Evolutionary conservation across 2,797 vertebrate species (phyloP).

Genomic region (Sitta carolinensis): DNA sequence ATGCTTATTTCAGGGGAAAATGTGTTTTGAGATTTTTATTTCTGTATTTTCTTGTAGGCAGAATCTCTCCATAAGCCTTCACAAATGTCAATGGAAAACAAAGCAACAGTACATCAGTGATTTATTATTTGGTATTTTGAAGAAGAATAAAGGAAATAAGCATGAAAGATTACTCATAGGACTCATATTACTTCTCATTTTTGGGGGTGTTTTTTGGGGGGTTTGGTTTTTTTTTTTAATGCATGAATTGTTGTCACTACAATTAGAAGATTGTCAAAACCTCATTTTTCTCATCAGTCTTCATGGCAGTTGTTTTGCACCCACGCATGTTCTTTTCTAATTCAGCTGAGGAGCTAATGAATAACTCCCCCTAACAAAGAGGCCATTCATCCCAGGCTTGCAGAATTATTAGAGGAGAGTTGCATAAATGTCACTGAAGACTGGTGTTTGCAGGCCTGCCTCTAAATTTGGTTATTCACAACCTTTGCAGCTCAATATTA

Average conservation of each 20-base stretch:
- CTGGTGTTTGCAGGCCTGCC: slow-evolving; percentile 75
- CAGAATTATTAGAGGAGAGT: slow-evolving; percentile 81
- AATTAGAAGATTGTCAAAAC: slow-evolving; percentile 74
- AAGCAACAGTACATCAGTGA: not conserved
- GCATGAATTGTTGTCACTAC: slow-evolving; percentile 66
- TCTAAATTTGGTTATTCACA: slow-evolving; percentile 83
- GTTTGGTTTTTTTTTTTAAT: not conserved
- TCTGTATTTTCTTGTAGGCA: slow-evolving; percentile 42
- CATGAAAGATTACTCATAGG: slow-evolving; percentile 9
- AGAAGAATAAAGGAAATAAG: slow-evolving; percentile 27
- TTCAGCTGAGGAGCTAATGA: slow-evolving; percentile 78
- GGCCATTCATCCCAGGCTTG: slow-evolving; percentile 76
- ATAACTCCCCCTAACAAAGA: slow-evolving; percentile 81
- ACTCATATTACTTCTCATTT: not conserved
- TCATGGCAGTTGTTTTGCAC: slow-evolving; percentile 67
- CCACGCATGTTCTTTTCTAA: slow-evolving; percentile 72
- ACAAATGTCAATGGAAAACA: slow-evolving; percentile 49
- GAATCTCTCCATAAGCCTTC: slow-evolving; percentile 25
- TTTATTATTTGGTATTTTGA: slow-evolving; percentile 40
- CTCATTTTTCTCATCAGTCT: slow-evolving; percentile 72
- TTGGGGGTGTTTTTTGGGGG: not conserved
- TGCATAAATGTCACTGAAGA: slow-evolving; percentile 77
- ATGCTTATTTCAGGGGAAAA: slow-evolving; percentile 39
- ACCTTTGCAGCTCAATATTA: slow-evolving; percentile 80
- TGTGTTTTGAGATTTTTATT: not conserved